Evolutionary conservation across 2,113 vertebrate genomes (phyloP).

Genomic region (Lycaon pictus): DNA sequence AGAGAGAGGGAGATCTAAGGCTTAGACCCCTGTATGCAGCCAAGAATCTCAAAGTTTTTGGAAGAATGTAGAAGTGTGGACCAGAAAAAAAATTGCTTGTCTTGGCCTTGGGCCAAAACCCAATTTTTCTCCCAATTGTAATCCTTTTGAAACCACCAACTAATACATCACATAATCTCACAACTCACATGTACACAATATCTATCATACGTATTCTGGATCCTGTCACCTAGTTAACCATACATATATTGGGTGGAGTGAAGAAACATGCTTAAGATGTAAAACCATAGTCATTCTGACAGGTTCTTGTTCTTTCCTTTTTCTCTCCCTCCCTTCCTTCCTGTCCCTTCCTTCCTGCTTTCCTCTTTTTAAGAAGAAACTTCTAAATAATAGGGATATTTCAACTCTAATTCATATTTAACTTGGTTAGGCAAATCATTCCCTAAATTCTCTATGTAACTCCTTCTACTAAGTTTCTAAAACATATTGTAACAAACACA

Average conservation of each 20-base stretch:
- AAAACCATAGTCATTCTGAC: neutral
- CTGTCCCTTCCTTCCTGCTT: neutral
- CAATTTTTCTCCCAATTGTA: neutral
- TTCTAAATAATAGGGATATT: neutral
- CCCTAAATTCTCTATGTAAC: neutral
- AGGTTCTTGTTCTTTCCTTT: neutral
- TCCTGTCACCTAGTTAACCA: neutral
- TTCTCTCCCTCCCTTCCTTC: neutral
- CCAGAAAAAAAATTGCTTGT: neutral
- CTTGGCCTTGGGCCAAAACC: neutral
- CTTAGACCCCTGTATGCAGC: rapidly evolving
- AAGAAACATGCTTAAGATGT: neutral
- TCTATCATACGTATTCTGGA: neutral
- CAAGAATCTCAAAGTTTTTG: neutral
- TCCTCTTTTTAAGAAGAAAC: neutral
- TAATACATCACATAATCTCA: neutral
- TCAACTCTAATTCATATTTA: neutral
- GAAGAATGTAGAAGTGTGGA: neutral
- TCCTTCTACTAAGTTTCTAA: neutral
- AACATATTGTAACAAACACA: neutral
- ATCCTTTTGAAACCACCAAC: neutral
- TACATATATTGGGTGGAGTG: neutral
- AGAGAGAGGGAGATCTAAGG: neutral
- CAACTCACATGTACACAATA: neutral
- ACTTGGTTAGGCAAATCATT: neutral